phyloP scores from a whole-genome alignment of 1,140 invertebrate species.

The Dendroctonus ponderosae region DNA sequence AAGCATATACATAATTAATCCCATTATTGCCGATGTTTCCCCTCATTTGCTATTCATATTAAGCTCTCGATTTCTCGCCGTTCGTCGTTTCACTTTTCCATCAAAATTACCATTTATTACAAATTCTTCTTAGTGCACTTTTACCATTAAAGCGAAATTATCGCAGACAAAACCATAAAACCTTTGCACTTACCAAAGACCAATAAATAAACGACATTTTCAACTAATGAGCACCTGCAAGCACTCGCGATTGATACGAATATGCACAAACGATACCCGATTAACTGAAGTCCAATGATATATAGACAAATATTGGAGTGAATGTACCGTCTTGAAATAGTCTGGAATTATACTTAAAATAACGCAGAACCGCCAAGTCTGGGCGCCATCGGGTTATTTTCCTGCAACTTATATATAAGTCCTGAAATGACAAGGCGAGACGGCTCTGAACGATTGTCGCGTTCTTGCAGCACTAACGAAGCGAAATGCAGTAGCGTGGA shows the following conservation, averaged over 20 bases:
- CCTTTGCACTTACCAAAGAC: slow-evolving; percentile 41
- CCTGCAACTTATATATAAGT: slow-evolving; percentile 15
- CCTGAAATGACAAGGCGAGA: background rate
- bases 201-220: slow-evolving; percentile 49
- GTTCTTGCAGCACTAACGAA: slow-evolving; percentile 1
- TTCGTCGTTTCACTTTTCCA: no score
- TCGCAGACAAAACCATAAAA: no score
- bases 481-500: no score
- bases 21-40: no score
- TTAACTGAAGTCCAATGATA: background rate
- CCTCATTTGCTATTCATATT: no score
- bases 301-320: slow-evolving; percentile 8
- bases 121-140: no score
- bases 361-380: slow-evolving; percentile 19
- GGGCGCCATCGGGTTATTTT: slow-evolving; percentile 5
- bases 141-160: no score
- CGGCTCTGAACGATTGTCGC: slow-evolving; percentile 3
- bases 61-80: no score
- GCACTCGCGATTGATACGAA: background rate
- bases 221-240: background rate
- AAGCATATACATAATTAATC: no score
- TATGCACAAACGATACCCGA: background rate
- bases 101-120: no score
- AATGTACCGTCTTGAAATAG: slow-evolving; percentile 31
- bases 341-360: slow-evolving; percentile 24